A percentile compares a stretch with the other conserved stretches of the same genome.
phyloP scores from a whole-genome alignment of 2,888 invertebrate species.

The Folsomia candida region DNA sequence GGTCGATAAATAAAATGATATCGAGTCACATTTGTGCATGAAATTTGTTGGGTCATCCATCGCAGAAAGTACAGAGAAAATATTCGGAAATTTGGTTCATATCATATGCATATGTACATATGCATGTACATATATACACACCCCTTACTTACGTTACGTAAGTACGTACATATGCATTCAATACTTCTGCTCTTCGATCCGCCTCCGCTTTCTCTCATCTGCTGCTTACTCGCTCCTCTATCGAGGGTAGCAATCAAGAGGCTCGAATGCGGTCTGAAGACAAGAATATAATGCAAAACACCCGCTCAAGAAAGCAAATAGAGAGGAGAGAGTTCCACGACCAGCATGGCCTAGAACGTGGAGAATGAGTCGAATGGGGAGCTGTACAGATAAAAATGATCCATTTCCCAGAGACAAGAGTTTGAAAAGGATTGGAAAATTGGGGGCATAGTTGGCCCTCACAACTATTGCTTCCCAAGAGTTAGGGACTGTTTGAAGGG shows the following conservation, averaged over 20 bases:
- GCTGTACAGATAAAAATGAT: constrained; percentile 15
- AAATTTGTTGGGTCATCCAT: not conserved
- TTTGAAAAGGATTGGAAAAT: constrained; percentile 13
- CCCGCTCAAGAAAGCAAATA: not conserved
- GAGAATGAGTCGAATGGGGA: not conserved
- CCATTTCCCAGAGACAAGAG: constrained; percentile 19
- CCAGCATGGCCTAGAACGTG: too few relatives aligned
- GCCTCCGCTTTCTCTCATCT: too few relatives aligned
- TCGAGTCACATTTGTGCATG: not conserved
- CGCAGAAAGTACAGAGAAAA: not conserved
- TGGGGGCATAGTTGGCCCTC: not conserved
- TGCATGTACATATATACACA: too few relatives aligned
- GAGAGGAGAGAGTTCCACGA: too few relatives aligned
- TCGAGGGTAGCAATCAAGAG: too few relatives aligned
- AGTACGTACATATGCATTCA: too few relatives aligned
- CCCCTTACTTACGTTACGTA: too few relatives aligned
- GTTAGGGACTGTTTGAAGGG: constrained; percentile 14
- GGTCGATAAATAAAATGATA: not conserved
- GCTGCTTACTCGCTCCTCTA: too few relatives aligned
- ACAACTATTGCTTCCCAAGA: not conserved
- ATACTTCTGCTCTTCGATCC: too few relatives aligned
- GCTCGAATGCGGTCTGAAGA: too few relatives aligned
- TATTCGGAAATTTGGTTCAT: too few relatives aligned
- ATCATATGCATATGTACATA: too few relatives aligned
- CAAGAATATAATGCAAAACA: not conserved